A percentile compares a stretch with the other conserved stretches of the same genome.
Evolutionary conservation across 2,797 vertebrate genomes (phyloP).

Genomic region (Halcyon smyrnensis): DNA sequence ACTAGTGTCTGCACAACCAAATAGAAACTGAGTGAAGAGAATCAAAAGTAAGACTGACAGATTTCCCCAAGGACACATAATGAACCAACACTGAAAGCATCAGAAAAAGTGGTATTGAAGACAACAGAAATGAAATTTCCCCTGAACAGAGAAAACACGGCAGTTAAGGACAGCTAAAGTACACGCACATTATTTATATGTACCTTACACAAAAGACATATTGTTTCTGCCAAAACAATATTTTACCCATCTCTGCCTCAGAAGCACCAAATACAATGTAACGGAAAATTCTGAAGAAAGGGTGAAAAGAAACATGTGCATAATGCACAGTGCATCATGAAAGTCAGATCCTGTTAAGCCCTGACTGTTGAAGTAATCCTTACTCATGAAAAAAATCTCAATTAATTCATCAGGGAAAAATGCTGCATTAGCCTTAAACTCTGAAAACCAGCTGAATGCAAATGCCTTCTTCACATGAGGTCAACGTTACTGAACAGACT

Average conservation of each 20-base stretch:
- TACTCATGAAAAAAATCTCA: conserved; percentile 41
- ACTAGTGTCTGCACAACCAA: background rate
- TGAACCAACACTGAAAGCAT: background rate
- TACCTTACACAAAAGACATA: background rate
- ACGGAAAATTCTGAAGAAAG: background rate
- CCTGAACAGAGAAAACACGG: background rate
- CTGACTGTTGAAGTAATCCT: conserved; percentile 37
- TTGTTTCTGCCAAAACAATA: background rate
- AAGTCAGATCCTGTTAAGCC: conserved; percentile 42
- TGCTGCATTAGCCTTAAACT: conserved; percentile 26
- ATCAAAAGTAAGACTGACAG: background rate
- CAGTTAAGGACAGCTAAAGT: background rate
- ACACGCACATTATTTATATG: background rate
- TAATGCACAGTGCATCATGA: background rate
- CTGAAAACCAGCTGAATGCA: conserved; percentile 22
- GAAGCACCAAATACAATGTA: background rate
- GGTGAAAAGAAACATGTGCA: background rate
- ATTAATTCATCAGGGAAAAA: conserved; percentile 38
- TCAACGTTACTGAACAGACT: background rate
- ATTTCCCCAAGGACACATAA: background rate
- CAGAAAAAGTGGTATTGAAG: background rate
- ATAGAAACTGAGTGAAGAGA: background rate
- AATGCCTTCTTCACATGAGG: background rate
- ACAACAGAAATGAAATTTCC: background rate
- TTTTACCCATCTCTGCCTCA: background rate